phyloP scores from a whole-genome alignment of 2,797 vertebrate species.

The Pangasius macronema region DNA sequence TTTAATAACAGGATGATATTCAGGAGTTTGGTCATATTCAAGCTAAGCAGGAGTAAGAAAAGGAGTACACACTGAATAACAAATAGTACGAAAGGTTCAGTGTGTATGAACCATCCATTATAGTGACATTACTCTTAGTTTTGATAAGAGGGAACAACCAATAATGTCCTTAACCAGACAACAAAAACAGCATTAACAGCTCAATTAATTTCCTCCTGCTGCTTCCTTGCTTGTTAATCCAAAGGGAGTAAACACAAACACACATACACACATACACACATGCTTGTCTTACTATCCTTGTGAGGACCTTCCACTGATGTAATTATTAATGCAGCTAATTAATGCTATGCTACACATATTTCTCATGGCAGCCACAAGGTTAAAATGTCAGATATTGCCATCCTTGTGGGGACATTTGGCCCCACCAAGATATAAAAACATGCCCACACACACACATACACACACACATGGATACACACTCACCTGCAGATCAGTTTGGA shows the following conservation, averaged over 20 bases:
- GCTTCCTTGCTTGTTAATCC: constrained; percentile 27
- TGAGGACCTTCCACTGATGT: background rate
- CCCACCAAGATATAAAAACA: background rate
- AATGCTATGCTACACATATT: background rate
- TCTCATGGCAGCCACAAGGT: background rate
- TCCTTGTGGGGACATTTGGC: background rate
- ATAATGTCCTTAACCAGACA: constrained; percentile 35
- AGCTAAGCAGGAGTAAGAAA: background rate
- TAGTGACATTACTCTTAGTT: constrained; percentile 1
- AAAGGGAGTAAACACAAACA: constrained; percentile 20
- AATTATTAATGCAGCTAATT: background rate
- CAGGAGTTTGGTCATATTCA: background rate
- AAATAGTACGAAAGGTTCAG: background rate
- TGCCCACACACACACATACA: background rate
- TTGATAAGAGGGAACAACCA: background rate
- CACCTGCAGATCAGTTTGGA: constrained; percentile 26
- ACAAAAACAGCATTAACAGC: constrained; percentile 40
- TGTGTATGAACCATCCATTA: background rate
- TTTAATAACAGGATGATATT: constrained; percentile 15
- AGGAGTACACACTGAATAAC: background rate
- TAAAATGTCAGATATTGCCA: too few relatives aligned
- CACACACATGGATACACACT: constrained; percentile 29
- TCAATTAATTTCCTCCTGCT: constrained; percentile 46
- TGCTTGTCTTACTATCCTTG: background rate
- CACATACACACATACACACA: constrained; percentile 2